Conservation (phyloP, 2,113 vertebrate species). For the Collichthys lucidus region DNA sequence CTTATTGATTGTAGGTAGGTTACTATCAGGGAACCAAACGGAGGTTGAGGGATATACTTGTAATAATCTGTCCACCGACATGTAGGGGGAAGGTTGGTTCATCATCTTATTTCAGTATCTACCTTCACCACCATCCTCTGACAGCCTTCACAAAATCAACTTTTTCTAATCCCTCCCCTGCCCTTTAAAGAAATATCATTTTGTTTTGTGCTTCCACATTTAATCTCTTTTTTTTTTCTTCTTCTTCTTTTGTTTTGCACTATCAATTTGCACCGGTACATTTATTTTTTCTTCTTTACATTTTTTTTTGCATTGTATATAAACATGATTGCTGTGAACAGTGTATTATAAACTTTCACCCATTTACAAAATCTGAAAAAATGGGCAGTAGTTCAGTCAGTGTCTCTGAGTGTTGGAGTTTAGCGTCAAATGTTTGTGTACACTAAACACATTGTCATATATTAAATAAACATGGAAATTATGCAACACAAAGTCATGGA, state of each 20-base stretch:
- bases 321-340: constrained; percentile 89
- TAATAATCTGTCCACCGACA: constrained; percentile 42
- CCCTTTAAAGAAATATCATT: constrained; percentile 51
- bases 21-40: constrained; percentile 49
- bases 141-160: constrained; percentile 64
- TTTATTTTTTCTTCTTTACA: constrained; percentile 51
- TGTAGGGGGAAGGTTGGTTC: constrained; percentile 39
- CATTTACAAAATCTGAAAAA: constrained; percentile 79
- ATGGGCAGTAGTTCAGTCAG: constrained; percentile 84
- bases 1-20: constrained; percentile 68
- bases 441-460: constrained; percentile 90
- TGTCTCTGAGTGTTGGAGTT: constrained; percentile 87
- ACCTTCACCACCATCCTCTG: constrained; percentile 44
- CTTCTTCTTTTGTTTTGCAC: constrained; percentile 61
- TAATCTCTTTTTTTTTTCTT: constrained; percentile 28
- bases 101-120: constrained; percentile 44
- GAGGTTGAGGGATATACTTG: constrained; percentile 28
- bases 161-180: constrained; percentile 50
- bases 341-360: constrained; percentile 81
- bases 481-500: constrained; percentile 80
- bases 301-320: constrained; percentile 87
- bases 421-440: constrained; percentile 87
- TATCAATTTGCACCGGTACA: constrained; percentile 69
- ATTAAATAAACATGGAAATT: constrained; percentile 95
- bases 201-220: constrained; percentile 81